These are phyloP conservation scores for Epirrhoe alternata DNA, from an alignment of 2,888 invertebrate genomes.

Conservation along the genomic window DNA sequence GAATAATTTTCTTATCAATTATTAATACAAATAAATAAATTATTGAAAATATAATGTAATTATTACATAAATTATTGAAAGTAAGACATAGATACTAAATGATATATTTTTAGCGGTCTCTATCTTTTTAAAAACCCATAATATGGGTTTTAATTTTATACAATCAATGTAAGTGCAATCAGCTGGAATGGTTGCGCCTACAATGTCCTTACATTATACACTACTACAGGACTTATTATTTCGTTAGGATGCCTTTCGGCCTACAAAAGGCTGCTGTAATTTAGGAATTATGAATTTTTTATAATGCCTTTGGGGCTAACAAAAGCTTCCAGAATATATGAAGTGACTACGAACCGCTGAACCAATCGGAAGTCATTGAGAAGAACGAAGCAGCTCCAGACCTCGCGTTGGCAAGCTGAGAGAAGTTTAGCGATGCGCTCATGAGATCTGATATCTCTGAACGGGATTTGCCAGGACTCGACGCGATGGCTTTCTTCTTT, in stretches of 20 bases:
- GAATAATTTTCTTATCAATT: slow-evolving; percentile 3
- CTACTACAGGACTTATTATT: not conserved
- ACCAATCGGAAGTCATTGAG: slow-evolving; percentile 94
- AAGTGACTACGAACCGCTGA: slow-evolving; percentile 80
- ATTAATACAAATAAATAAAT: not conserved
- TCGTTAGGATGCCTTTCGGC: slow-evolving; percentile 3
- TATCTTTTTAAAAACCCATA: too few relatives aligned
- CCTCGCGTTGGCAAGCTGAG: slow-evolving; percentile 80
- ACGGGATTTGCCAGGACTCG: slow-evolving; percentile 68
- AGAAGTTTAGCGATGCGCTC: slow-evolving; percentile 72
- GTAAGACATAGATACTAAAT: too few relatives aligned
- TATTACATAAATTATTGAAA: too few relatives aligned
- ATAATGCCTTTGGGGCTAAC: slow-evolving; percentile 5
- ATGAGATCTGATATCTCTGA: slow-evolving; percentile 73
- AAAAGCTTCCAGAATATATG: not conserved
- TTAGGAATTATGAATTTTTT: not conserved
- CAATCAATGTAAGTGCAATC: too few relatives aligned
- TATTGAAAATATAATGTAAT: too few relatives aligned
- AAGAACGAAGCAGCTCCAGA: slow-evolving; percentile 93
- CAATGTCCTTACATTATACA: too few relatives aligned
- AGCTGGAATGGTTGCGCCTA: too few relatives aligned
- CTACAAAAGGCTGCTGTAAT: too few relatives aligned
- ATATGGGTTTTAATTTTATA: too few relatives aligned
- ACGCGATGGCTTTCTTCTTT: slow-evolving; percentile 75
- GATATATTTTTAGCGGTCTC: too few relatives aligned